Conservation (phyloP, 2,888 invertebrate species). For the Lumbricus terrestris region DNA sequence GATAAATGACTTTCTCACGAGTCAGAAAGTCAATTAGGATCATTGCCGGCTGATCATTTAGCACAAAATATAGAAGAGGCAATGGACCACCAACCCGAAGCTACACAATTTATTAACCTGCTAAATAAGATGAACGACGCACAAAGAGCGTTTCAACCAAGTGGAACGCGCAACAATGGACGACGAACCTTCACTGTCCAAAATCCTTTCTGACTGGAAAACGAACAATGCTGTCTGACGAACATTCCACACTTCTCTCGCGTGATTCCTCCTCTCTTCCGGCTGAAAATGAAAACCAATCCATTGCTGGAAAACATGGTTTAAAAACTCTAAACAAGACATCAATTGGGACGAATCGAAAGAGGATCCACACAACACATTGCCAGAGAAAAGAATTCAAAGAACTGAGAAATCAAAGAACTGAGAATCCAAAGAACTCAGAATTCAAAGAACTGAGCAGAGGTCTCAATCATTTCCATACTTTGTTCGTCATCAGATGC, state of each 20-base stretch:
- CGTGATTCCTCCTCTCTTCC: conserved; percentile 76
- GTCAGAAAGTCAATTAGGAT: too few relatives aligned
- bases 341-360: not conserved
- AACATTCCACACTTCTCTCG: conserved; percentile 81
- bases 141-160: not conserved
- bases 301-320: not conserved
- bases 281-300: conserved; percentile 63
- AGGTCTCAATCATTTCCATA: too few relatives aligned
- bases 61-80: too few relatives aligned
- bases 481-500: too few relatives aligned
- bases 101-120: too few relatives aligned
- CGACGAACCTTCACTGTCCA: conserved; percentile 58
- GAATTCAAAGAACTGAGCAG: too few relatives aligned
- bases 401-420: not conserved
- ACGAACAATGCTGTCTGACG: conserved; percentile 71
- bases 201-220: conserved; percentile 49
- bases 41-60: too few relatives aligned
- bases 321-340: not conserved
- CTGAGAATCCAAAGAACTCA: too few relatives aligned
- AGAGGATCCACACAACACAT: not conserved
- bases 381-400: not conserved
- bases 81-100: too few relatives aligned
- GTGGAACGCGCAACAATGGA: too few relatives aligned
- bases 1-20: not conserved
- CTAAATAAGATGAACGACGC: too few relatives aligned